Evolutionary conservation across 2,888 invertebrate genomes (phyloP).

Genomic region (Thereva unica): DNA sequence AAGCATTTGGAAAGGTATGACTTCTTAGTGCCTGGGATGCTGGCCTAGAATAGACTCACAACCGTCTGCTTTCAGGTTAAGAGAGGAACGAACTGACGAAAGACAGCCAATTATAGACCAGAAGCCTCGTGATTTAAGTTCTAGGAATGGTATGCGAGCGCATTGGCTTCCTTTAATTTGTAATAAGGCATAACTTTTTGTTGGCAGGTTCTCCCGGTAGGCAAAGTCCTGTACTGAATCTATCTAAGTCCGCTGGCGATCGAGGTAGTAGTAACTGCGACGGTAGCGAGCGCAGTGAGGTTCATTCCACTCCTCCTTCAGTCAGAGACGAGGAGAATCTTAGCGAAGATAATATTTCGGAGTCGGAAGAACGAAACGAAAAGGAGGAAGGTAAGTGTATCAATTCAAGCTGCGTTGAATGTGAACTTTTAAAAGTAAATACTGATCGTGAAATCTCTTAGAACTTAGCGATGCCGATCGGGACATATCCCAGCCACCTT

Average conservation of each 20-base stretch:
- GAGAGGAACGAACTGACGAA: constrained; percentile 86
- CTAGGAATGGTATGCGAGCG: constrained; percentile 75
- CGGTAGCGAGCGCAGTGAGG: constrained; percentile 68
- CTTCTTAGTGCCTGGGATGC: neutral
- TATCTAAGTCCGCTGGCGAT: constrained; percentile 84
- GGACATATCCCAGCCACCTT: constrained; percentile 67
- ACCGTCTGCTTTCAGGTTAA: constrained; percentile 64
- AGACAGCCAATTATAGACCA: constrained; percentile 78
- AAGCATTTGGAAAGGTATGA: constrained; percentile 90
- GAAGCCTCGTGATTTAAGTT: constrained; percentile 83
- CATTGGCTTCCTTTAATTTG: neutral
- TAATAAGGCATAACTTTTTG: constrained; percentile 3
- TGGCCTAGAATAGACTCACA: neutral
- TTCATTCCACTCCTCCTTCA: constrained; percentile 64
- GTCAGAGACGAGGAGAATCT: constrained; percentile 77
- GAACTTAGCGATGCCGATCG: constrained; percentile 78
- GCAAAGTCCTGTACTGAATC: constrained; percentile 89
- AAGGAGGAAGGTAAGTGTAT: constrained; percentile 69
- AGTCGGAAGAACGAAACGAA: constrained; percentile 82
- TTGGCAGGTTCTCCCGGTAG: constrained; percentile 73
- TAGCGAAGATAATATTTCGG: constrained; percentile 82
- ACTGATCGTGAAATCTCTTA: neutral
- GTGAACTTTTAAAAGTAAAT: neutral
- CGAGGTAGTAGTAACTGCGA: constrained; percentile 68
- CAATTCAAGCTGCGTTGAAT: neutral